phyloP scores from a whole-genome alignment of 2,113 vertebrate genomes.

The Takifugu flavidus region DNA sequence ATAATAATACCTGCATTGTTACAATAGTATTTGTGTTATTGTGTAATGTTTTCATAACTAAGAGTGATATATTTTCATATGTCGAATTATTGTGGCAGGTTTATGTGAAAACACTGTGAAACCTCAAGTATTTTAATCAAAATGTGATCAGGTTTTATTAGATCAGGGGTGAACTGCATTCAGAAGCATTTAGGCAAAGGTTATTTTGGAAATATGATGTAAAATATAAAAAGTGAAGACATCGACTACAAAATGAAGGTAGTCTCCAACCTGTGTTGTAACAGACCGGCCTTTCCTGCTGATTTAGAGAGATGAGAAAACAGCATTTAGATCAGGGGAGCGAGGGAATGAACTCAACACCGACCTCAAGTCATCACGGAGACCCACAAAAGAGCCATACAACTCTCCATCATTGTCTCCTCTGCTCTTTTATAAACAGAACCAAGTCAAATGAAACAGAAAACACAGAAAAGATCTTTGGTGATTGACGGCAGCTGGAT shows the following conservation, averaged over 20 bases:
- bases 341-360: constrained; percentile 32
- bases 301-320: constrained; percentile 22
- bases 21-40: too few species aligned
- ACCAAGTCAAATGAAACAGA: constrained; percentile 54
- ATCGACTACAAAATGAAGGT: constrained; percentile 14
- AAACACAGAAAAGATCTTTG: constrained; percentile 53
- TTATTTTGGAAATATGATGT: neutral
- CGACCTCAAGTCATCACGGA: constrained; percentile 27
- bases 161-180: neutral
- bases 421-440: constrained; percentile 54
- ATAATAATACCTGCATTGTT: too few species aligned
- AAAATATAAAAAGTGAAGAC: neutral
- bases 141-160: too few species aligned
- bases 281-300: constrained; percentile 22
- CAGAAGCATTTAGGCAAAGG: neutral
- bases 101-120: too few species aligned
- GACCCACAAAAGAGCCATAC: constrained; percentile 52
- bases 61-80: too few species aligned
- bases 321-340: constrained; percentile 37
- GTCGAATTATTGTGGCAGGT: too few species aligned
- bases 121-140: too few species aligned
- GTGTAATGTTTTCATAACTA: too few species aligned
- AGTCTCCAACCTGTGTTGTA: constrained; percentile 24
- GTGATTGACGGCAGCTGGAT: constrained; percentile 51
- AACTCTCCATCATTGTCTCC: constrained; percentile 46